Evolutionary conservation across 1,140 invertebrate genomes (phyloP).

Genomic region (Potamilus streckersoni): DNA sequence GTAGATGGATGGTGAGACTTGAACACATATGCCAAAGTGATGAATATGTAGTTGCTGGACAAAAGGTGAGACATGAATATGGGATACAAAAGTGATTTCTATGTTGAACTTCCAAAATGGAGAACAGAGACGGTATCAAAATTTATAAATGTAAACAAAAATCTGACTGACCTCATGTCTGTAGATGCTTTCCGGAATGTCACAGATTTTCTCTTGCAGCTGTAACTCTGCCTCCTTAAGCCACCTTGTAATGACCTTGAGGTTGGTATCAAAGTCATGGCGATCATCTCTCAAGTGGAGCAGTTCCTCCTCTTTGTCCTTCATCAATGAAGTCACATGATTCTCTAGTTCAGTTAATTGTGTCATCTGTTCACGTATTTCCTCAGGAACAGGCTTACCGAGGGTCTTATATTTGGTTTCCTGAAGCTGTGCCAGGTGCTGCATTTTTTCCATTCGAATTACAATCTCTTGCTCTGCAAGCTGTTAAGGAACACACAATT

Average conservation of each 20-base stretch:
- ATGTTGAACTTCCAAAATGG: too few relatives aligned
- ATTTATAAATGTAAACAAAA: too few relatives aligned
- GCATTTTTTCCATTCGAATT: conserved; percentile 45
- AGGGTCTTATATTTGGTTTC: conserved; percentile 42
- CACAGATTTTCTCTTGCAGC: conserved; percentile 47
- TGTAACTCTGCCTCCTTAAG: conserved; percentile 44
- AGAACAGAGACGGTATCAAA: too few relatives aligned
- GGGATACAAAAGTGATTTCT: too few relatives aligned
- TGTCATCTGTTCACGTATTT: conserved; percentile 38
- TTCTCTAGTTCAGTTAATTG: conserved; percentile 37
- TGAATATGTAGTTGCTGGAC: too few relatives aligned
- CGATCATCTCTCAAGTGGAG: conserved; percentile 49
- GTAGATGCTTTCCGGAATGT: conserved; percentile 40
- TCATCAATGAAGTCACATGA: conserved; percentile 37
- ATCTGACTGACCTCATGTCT: conserved; percentile 50
- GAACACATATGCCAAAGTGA: too few relatives aligned
- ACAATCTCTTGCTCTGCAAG: conserved; percentile 49
- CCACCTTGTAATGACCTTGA: conserved; percentile 47
- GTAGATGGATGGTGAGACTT: too few relatives aligned
- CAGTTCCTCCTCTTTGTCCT: conserved; percentile 50
- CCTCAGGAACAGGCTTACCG: conserved; percentile 41
- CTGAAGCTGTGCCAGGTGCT: conserved; percentile 35
- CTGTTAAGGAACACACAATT: conserved; percentile 24
- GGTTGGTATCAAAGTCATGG: conserved; percentile 35
- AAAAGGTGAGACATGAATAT: too few relatives aligned